Base-by-base conservation (phyloP, 2,888 invertebrate species). In the Lepidocyrtoides sp. region DNA sequence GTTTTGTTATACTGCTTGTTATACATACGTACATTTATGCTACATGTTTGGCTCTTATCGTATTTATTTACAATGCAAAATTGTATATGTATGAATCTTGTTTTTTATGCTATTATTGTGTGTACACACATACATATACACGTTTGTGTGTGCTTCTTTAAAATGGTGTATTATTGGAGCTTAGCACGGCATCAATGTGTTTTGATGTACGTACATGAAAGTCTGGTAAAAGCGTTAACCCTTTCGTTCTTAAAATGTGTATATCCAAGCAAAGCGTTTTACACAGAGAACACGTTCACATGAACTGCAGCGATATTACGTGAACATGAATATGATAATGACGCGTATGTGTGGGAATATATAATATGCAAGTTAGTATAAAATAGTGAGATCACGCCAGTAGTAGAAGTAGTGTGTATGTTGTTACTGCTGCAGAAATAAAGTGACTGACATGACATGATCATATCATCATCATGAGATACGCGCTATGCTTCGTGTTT, bases 201-300 rank as follows among this genome's bases (percentile, higher is more conserved):
- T 26, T 77, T 77, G 77, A 77, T 77, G 77, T 77, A 51, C 77
- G 51, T 77, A 77, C 77, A 77, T 77, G 77, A 77, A 77, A 77
- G n/a, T 77, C 51, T 77, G 29, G 20, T 17, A 36, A 3, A 72
- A 17, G 44, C 44, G 23, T 3, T n/a, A 69, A 63, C 63, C 63
- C 63, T 26, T 63, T 57, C 8, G 5, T 17, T 63, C 29, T 1
- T 7, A 26, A 51, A 51, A 51, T n/a, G 51, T n/a, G 17, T 51
- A 51, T 17, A n/a, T 12, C 2, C 48, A n/a, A n/a, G n/a, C n/a
- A n/a, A n/a, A n/a, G n/a, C n/a, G n/a, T 48, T 44, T 5, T 44
- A 44, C 1, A 44, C n/a, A n/a, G n/a, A 44, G 44, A 20, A 54
- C 17, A 54, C 17, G 17, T 4, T 4, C 51, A 51, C 51, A 51